A percentile compares a stretch with the other conserved stretches of the same genome.
Evolutionary conservation across 2,888 invertebrate species (phyloP).

Genomic region (Cheilosia impressa): DNA sequence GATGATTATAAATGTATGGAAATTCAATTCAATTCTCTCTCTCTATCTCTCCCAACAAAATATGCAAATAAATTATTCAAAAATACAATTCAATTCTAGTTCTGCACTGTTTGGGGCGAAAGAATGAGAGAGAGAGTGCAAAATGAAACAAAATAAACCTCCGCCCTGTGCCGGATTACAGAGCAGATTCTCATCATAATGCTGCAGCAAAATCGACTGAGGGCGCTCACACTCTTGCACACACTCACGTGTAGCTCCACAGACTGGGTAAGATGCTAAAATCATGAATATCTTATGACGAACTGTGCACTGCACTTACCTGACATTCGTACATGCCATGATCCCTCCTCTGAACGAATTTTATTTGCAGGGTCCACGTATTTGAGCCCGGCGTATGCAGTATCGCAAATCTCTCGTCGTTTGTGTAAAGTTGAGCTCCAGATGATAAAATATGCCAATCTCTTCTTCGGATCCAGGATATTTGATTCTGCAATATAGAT

Average conservation of each 20-base stretch:
- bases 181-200: conserved; percentile 58
- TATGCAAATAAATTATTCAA: conserved; percentile 75
- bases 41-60: conserved; percentile 35
- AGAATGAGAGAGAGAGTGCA: background rate
- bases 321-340: conserved; percentile 97
- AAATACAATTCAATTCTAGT: conserved; percentile 40
- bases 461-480: conserved; percentile 95
- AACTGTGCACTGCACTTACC: conserved; percentile 85
- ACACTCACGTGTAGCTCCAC: background rate
- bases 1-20: conserved; percentile 73
- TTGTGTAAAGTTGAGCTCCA: conserved; percentile 95
- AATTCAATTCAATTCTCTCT: conserved; percentile 69
- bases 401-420: conserved; percentile 92
- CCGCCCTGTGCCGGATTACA: conserved; percentile 42
- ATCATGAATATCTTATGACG: conserved; percentile 70
- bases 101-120: background rate
- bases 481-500: conserved; percentile 86
- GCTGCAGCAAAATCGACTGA: conserved; percentile 6
- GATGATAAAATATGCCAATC: conserved; percentile 97
- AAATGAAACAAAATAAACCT: conserved; percentile 56
- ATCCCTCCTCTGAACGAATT: conserved; percentile 96
- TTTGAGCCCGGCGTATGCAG: conserved; percentile 94
- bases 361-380: conserved; percentile 97
- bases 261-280: conserved; percentile 6
- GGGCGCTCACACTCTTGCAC: conserved; percentile 1